Evolutionary conservation across 2,888 invertebrate species (phyloP).

Genomic region (Caenorhabditis afra): DNA sequence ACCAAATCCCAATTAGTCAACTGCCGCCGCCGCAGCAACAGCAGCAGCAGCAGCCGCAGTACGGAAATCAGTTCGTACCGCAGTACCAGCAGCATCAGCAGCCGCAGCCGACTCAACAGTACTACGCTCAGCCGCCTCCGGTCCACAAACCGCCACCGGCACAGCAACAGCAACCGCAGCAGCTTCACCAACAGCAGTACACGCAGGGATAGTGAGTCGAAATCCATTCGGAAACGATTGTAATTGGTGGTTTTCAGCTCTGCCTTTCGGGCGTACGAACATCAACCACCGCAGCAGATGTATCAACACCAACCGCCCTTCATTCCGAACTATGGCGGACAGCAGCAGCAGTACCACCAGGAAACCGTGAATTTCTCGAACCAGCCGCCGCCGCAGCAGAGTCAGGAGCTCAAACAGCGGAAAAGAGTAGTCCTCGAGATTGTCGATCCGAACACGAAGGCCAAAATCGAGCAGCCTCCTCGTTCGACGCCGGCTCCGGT

Average conservation of each 20-base stretch:
- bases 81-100: background rate
- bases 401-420: slow-evolving; percentile 16
- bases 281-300: slow-evolving; percentile 11
- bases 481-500: slow-evolving; percentile 5
- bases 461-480: slow-evolving; percentile 24
- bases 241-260: too few relatives aligned
- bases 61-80: background rate
- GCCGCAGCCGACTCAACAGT: slow-evolving; percentile 8
- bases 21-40: too few relatives aligned
- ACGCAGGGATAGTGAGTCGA: background rate
- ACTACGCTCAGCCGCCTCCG: too few relatives aligned
- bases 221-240: too few relatives aligned
- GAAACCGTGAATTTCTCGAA: slow-evolving; percentile 4
- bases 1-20: too few relatives aligned
- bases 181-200: background rate
- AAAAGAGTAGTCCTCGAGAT: slow-evolving; percentile 44
- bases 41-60: background rate
- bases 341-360: slow-evolving; percentile 1
- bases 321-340: slow-evolving; percentile 17
- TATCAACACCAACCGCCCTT: slow-evolving; percentile 34
- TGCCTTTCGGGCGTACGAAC: too few relatives aligned
- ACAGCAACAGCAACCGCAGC: slow-evolving; percentile 1
- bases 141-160: too few relatives aligned
- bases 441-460: slow-evolving; percentile 55
- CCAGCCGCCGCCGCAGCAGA: slow-evolving; percentile 8